Conservation (phyloP, 1,140 invertebrate species). For the Piezodorus guildinii region DNA sequence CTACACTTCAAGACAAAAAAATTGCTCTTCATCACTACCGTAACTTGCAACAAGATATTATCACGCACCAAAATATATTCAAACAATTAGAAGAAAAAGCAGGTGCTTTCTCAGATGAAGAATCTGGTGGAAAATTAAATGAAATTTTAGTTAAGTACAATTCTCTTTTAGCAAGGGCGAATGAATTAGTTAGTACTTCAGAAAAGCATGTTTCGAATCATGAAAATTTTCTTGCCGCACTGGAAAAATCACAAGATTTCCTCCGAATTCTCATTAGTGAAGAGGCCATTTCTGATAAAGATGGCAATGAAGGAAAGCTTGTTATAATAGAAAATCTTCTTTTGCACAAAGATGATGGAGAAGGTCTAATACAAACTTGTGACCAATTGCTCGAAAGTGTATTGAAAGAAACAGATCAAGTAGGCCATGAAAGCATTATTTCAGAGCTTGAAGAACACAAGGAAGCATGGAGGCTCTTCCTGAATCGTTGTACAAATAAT, state of each 20-base stretch:
- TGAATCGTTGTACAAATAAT: constrained; percentile 53
- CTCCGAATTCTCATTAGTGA: constrained; percentile 55
- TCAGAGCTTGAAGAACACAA: constrained; percentile 64
- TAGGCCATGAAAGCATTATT: constrained; percentile 61
- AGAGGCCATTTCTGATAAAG: constrained; percentile 56
- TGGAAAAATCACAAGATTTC: constrained; percentile 63
- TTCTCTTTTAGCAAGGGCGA: constrained; percentile 49
- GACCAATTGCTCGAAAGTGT: constrained; percentile 58
- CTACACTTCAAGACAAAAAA: constrained; percentile 75
- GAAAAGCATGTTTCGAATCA: constrained; percentile 68
- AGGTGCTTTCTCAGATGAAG: constrained; percentile 56
- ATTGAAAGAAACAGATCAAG: constrained; percentile 61
- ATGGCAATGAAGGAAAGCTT: constrained; percentile 61
- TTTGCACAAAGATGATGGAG: constrained; percentile 56
- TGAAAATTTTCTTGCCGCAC: constrained; percentile 64
- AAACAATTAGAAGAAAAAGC: constrained; percentile 66
- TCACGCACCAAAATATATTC: constrained; percentile 63
- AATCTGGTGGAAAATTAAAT: constrained; percentile 54
- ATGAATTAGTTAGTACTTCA: constrained; percentile 49
- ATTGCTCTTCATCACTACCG: constrained; percentile 62
- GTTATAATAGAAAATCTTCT: constrained; percentile 61
- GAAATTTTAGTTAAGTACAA: constrained; percentile 57
- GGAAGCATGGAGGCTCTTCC: constrained; percentile 63
- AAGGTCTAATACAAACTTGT: constrained; percentile 56
- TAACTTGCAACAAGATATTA: constrained; percentile 67